Conservation (phyloP, 2,888 invertebrate species). For the Allolobophora icterica region DNA sequence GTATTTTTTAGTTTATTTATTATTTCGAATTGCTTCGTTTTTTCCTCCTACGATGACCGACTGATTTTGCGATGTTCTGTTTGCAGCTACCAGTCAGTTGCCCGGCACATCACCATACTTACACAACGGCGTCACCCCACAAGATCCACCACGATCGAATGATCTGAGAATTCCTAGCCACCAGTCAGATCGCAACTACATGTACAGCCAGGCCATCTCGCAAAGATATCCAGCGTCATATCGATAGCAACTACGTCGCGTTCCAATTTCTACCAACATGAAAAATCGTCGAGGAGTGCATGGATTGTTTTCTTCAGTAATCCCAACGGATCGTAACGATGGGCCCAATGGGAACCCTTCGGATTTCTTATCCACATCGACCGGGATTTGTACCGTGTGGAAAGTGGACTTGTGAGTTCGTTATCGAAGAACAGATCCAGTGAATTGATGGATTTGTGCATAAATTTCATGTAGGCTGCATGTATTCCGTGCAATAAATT, state of each 20-base stretch:
- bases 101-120: background rate
- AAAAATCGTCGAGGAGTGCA: background rate
- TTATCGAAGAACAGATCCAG: background rate
- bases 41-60: too few species aligned
- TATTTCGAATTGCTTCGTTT: background rate
- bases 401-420: background rate
- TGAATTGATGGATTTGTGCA: background rate
- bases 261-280: background rate
- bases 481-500: constrained; percentile 17
- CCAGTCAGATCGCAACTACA: background rate
- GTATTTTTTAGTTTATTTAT: background rate
- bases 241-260: constrained; percentile 5
- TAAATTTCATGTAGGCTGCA: constrained; percentile 1
- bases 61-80: background rate
- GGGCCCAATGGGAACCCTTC: background rate
- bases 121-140: constrained; percentile 9
- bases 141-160: background rate
- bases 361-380: background rate
- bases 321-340: background rate
- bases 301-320: background rate
- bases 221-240: background rate
- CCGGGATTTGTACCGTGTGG: background rate
- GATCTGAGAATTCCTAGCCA: background rate
- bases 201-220: background rate
- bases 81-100: constrained; percentile 22